phyloP scores from a whole-genome alignment of 35 echinoderm and acorn worm species.

The Lytechinus variegatus region DNA sequence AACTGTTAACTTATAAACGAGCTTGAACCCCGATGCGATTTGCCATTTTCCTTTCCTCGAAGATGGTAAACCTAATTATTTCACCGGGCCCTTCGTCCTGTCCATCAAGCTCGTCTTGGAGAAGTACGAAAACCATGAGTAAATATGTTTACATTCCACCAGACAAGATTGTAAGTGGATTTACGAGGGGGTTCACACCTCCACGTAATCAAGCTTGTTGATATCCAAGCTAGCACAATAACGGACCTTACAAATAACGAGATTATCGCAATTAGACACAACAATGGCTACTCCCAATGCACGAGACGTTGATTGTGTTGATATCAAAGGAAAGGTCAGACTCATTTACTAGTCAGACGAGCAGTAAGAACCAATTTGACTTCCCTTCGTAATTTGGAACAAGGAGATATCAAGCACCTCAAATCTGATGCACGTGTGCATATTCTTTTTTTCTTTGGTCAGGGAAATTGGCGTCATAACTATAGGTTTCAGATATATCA shows the following conservation, averaged over 20 bases:
- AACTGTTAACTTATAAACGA: too few relatives aligned
- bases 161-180: neutral
- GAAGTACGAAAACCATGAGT: neutral
- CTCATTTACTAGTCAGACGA: neutral
- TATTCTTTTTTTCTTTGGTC: neutral
- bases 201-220: neutral
- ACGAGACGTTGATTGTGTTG: neutral
- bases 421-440: neutral
- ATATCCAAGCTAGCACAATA: neutral
- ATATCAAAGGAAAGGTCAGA: neutral
- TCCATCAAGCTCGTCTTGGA: neutral
- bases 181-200: neutral
- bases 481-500: neutral
- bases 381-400: neutral
- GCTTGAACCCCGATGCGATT: too few relatives aligned
- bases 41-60: neutral
- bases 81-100: neutral
- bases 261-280: slow-evolving; percentile 31
- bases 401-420: neutral
- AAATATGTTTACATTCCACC: neutral
- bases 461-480: neutral
- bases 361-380: neutral
- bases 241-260: slow-evolving; percentile 15
- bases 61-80: neutral
- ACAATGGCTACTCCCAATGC: neutral